phyloP scores from a whole-genome alignment of 2,888 invertebrate genomes.

The Amphimallon solstitiale region DNA sequence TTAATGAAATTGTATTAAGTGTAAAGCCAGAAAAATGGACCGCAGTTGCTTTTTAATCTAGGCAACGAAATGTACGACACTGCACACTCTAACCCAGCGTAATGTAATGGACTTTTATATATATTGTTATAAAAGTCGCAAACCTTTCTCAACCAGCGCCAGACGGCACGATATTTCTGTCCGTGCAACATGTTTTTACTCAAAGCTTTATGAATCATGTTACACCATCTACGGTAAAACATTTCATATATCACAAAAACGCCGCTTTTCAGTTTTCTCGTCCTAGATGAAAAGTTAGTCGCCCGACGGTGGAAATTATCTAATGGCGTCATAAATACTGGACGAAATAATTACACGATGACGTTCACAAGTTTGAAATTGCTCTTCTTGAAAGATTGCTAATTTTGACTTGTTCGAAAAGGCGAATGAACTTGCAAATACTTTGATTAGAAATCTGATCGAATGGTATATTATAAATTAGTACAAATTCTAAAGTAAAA shows the following conservation, averaged over 20 bases:
- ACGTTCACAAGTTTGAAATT: slow-evolving; percentile 12
- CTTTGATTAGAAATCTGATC: not conserved
- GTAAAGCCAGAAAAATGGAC: not conserved
- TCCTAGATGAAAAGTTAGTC: slow-evolving; percentile 29
- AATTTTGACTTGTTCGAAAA: not conserved
- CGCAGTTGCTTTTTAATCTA: slow-evolving; percentile 18
- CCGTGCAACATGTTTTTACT: slow-evolving; percentile 62
- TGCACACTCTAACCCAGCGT: slow-evolving; percentile 10
- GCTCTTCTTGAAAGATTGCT: slow-evolving; percentile 3
- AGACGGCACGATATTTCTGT: slow-evolving; percentile 59
- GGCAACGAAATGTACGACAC: not conserved
- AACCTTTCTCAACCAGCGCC: slow-evolving; percentile 56
- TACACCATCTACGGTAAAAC: slow-evolving; percentile 45
- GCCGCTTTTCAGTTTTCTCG: slow-evolving; percentile 32
- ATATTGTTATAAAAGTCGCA: slow-evolving; percentile 61
- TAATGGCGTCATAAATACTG: slow-evolving; percentile 30
- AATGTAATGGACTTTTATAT: slow-evolving; percentile 54
- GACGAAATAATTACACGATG: slow-evolving; percentile 21
- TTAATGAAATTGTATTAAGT: slow-evolving; percentile 14
- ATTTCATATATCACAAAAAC: slow-evolving; percentile 40
- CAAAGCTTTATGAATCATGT: slow-evolving; percentile 59
- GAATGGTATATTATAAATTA: too few species aligned
- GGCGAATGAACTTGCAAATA: not conserved
- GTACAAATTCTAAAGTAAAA: too few species aligned
- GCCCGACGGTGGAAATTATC: slow-evolving; percentile 6